Evolutionary conservation across 2,888 invertebrate species (phyloP).

Genomic region (Rhodophaea formosa): DNA sequence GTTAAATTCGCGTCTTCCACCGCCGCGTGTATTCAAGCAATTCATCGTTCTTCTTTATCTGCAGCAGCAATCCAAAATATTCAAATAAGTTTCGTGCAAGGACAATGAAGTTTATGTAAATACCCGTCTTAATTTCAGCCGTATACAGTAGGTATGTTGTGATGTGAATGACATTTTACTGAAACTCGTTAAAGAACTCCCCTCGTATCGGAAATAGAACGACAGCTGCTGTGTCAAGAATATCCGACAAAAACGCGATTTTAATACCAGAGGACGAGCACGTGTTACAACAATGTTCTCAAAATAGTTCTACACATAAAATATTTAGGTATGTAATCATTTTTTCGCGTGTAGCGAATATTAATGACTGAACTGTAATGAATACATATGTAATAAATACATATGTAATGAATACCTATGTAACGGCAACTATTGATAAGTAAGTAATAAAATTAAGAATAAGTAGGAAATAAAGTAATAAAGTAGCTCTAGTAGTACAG

Average conservation of each 20-base stretch:
- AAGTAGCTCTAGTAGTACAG: too few relatives aligned
- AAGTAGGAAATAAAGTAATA: too few relatives aligned
- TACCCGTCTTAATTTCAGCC: constrained; percentile 27
- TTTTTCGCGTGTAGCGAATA: too few relatives aligned
- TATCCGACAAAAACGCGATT: constrained; percentile 59
- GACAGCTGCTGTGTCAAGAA: constrained; percentile 68
- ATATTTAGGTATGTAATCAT: neutral
- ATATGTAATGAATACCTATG: too few relatives aligned
- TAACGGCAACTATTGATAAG: too few relatives aligned
- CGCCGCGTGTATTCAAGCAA: constrained; percentile 56
- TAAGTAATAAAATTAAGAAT: too few relatives aligned
- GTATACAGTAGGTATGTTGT: constrained; percentile 26
- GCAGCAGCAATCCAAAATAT: constrained; percentile 18
- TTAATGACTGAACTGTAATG: too few relatives aligned
- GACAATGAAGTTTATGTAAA: constrained; percentile 15
- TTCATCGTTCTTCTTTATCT: constrained; percentile 51
- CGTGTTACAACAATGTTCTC: constrained; percentile 42
- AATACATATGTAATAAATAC: too few relatives aligned
- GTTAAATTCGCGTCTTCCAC: constrained; percentile 46
- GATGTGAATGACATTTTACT: constrained; percentile 32
- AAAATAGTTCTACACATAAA: constrained; percentile 20
- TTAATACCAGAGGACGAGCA: constrained; percentile 49
- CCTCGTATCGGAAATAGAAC: constrained; percentile 68
- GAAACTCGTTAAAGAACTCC: constrained; percentile 51
- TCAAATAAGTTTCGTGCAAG: neutral